Percentiles rank a stretch among this genome's conserved stretches.
Evolutionary conservation across 2,797 vertebrate genomes (phyloP).

Genomic region (Caiman crocodilus): DNA sequence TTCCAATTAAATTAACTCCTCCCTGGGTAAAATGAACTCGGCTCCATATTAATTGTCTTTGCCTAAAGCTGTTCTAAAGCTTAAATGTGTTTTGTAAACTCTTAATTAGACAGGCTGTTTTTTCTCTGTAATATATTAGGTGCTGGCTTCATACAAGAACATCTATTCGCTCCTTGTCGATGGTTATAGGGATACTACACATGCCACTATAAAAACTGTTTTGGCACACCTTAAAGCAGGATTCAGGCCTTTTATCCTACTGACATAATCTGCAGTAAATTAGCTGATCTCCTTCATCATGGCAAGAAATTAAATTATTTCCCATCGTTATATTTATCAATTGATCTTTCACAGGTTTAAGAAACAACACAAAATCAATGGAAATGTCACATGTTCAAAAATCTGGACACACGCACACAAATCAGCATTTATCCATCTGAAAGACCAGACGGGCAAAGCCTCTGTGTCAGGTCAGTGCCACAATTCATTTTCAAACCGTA

Average conservation of each 20-base stretch:
- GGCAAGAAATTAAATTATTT: background rate
- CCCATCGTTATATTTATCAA: rapidly evolving
- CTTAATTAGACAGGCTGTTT: background rate
- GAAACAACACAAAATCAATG: background rate
- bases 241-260: rapidly evolving
- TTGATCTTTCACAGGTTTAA: background rate
- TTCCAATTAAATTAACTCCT: conserved; percentile 18
- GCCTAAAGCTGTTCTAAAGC: background rate
- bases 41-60: background rate
- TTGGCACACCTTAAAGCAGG: background rate
- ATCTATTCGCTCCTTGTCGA: background rate
- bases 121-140: background rate
- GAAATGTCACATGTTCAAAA: background rate
- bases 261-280: background rate
- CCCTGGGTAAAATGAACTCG: background rate
- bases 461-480: too few species aligned
- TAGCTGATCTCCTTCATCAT: background rate
- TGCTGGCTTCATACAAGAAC: too few species aligned
- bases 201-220: background rate
- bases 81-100: background rate
- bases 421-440: background rate
- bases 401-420: too few species aligned
- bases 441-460: background rate
- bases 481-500: too few species aligned
- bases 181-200: rapidly evolving